Evolutionary conservation across 2,797 vertebrate genomes (phyloP), one percentile per base, ranked within the genome.

Genomic region (Rhinichthys osculus): DNA sequence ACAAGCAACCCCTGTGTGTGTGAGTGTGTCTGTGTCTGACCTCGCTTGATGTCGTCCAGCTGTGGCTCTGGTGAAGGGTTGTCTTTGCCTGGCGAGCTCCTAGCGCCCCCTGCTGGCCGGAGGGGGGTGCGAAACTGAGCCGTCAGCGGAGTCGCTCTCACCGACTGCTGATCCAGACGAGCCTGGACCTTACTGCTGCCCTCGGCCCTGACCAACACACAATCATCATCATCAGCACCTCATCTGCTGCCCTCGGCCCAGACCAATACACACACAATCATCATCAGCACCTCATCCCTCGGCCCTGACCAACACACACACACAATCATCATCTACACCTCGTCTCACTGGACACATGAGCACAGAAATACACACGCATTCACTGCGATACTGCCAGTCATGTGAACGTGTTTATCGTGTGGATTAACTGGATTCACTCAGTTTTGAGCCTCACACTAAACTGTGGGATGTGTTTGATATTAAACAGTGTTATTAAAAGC

Each of bases 171-270:
- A 86, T 99, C 98, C 88, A 99, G 97, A 27, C 98, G 95, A 40
- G 98, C 97, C 88, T 99, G 98, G 90, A 99, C 99, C 92, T 98
- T 99, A 94, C 98, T 99, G 95, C 98, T 99, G 89, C 98, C 98
- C 90, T 99, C 98, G 38, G 97, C 98, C 95, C 98, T 99, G 92
- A 59, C 6, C 42, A 11, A 40, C 69, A 83, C 57, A 85, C 23
- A 38, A 52, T 17, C 17, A 10, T 47, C 44, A 47, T 47, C 44
- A 14, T 44, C 44, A 44, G 40, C 40, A 42, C 40, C 40, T 42
- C 40, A 42, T 42, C 40, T 42, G 8, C 40, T 42, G 40, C 40
- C 40, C 38, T 40, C 38, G 7, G 38, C 38, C 44, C 44, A 13
- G 44, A 47, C 11, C 44, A 13, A 14, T 8, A 42, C 40, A 42